Percentiles rank a stretch among this genome's conserved stretches.
Evolutionary conservation across 2,888 invertebrate genomes (phyloP).

Genomic region (Aleiodes testaceus): DNA sequence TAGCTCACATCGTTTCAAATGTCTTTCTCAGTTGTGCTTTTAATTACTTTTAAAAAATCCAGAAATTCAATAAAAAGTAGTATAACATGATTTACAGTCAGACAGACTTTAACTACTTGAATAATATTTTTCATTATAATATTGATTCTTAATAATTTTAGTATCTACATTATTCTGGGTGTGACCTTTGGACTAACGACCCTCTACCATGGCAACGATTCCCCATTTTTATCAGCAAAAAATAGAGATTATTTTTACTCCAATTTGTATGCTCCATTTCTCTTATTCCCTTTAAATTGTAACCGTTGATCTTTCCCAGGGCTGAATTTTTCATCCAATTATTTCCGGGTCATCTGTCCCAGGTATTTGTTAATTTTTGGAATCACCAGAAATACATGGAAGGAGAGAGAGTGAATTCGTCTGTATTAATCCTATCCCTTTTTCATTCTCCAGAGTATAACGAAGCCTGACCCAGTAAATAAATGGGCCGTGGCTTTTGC

Average conservation of each 20-base stretch:
- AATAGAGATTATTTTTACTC: constrained; percentile 5
- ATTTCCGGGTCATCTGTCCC: constrained; percentile 1
- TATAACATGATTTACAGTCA: constrained; percentile 8
- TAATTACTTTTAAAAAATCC: no score
- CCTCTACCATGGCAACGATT: constrained; percentile 34
- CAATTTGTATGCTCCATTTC: constrained; percentile 4
- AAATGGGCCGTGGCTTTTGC: constrained; percentile 31
- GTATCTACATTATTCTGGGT: neutral
- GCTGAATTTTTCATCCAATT: constrained; percentile 28
- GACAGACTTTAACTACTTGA: neutral
- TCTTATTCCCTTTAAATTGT: no score
- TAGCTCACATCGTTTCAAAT: constrained; percentile 50
- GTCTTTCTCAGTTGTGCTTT: constrained; percentile 46
- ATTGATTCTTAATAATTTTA: constrained; percentile 1
- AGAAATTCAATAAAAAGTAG: constrained; percentile 7
- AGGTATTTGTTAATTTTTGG: no score
- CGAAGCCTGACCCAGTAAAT: constrained; percentile 26
- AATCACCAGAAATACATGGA: no score
- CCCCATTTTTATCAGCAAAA: constrained; percentile 24
- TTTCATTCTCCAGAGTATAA: neutral
- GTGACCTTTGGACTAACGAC: constrained; percentile 40
- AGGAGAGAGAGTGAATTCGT: neutral
- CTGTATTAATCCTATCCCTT: constrained; percentile 5
- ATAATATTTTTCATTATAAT: no score
- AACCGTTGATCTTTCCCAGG: no score